Evolutionary conservation across 2,888 invertebrate genomes (phyloP).

Genomic region (Rhagophthalmus giganteus): DNA sequence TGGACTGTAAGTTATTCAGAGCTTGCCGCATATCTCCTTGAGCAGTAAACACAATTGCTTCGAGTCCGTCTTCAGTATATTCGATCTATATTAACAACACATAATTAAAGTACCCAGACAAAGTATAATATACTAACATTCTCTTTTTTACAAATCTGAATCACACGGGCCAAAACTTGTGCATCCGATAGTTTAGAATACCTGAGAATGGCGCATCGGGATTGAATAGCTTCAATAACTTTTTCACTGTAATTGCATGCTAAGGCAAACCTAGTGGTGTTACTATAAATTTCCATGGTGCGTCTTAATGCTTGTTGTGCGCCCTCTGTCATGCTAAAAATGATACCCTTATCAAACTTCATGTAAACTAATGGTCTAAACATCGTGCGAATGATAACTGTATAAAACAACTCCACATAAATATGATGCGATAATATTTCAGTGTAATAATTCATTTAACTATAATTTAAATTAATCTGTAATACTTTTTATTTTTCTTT

Average conservation of each 20-base stretch:
- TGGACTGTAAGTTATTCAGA: conserved; percentile 95
- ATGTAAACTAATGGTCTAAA: too few relatives aligned
- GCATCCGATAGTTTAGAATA: conserved; percentile 89
- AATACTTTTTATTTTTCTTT: too few relatives aligned
- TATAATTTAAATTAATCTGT: too few relatives aligned
- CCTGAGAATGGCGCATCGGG: conserved; percentile 94
- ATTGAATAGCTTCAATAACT: conserved; percentile 98
- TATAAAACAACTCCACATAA: too few relatives aligned
- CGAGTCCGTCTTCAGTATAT: conserved; percentile 89
- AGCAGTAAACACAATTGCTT: conserved; percentile 96
- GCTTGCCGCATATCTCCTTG: conserved; percentile 99
- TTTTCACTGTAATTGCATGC: conserved; percentile 99
- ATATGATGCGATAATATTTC: too few relatives aligned
- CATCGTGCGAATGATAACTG: too few relatives aligned
- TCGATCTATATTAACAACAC: conserved; percentile 60
- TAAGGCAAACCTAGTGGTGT: conserved; percentile 94
- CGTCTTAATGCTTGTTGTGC: conserved; percentile 96
- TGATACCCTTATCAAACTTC: too few relatives aligned
- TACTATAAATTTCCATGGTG: conserved; percentile 98
- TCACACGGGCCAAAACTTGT: conserved; percentile 81
- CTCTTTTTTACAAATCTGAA: conserved; percentile 76
- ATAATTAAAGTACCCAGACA: neutral
- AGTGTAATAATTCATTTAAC: too few relatives aligned
- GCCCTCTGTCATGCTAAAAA: conserved; percentile 97
- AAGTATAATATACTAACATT: conserved; percentile 57